phyloP scores from a whole-genome alignment of 2,113 vertebrate species.

The Percina caprodes region DNA sequence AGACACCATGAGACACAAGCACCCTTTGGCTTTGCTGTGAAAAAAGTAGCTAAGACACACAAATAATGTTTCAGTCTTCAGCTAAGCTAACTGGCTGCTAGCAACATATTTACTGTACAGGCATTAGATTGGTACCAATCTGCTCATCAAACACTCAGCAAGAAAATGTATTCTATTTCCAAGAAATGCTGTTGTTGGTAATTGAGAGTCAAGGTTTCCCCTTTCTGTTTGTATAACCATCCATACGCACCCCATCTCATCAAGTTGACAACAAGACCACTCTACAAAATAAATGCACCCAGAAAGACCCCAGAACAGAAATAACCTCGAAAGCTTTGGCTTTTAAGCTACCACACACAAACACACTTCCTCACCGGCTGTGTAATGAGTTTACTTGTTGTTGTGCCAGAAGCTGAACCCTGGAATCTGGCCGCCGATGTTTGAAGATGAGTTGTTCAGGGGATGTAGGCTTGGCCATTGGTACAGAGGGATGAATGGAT shows the following conservation, averaged over 20 bases:
- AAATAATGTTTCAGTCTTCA: background rate
- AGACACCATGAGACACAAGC: conserved; percentile 17
- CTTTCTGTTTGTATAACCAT: background rate
- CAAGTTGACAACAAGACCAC: background rate
- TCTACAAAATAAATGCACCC: background rate
- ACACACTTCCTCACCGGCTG: conserved; percentile 16
- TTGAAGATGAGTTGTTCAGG: conserved; percentile 41
- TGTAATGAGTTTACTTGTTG: conserved; percentile 30
- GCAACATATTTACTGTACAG: background rate
- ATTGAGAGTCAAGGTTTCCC: background rate
- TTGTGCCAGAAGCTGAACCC: conserved; percentile 34
- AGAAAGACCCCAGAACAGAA: background rate
- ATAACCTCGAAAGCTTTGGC: conserved; percentile 6
- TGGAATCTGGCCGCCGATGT: conserved; percentile 14
- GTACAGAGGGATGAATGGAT: conserved; percentile 10
- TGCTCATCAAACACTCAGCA: background rate
- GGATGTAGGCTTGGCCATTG: background rate
- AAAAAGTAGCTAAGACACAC: background rate
- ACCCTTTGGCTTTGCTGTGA: background rate
- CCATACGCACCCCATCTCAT: background rate
- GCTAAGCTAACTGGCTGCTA: background rate
- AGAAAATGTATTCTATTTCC: background rate
- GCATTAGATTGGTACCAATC: background rate
- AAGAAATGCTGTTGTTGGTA: background rate
- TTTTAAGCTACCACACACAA: conserved; percentile 15